Base-by-base conservation (phyloP, 2,797 vertebrate genomes). In the Spinibarbus caldwelli region DNA sequence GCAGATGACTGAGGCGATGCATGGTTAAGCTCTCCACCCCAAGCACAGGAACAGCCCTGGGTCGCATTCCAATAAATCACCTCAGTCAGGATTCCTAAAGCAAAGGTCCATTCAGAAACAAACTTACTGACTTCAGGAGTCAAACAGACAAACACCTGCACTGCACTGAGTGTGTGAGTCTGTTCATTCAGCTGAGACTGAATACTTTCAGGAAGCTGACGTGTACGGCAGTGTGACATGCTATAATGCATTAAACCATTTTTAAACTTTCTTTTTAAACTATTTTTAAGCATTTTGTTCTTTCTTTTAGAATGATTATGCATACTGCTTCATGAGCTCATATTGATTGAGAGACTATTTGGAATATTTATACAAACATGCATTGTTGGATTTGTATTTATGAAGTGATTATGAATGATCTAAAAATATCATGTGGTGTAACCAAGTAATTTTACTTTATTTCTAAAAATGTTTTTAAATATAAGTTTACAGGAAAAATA, bases 61-160 rank as follows among this genome's bases (percentile, higher is more conserved):
- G 85, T 59, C 57, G 49, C 73, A n/a, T 67, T 80, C 75, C 43
- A 29, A 73, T 88, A 76, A 83, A 88, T 76, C 70, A 78, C 29
- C 31, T 21, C 75, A 79, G 73, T 31, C 62, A 66, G 29, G 62
- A 66, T 66, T 66, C 62, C 62, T 31, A 29, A 64, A 17, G 62
- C 14, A 31, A 31, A 64, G 8, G 41, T 67, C n/a, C 34, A 73
- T 41, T 76, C 57, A 52, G 52, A 47, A 34, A 31, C 41, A 36
- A 59, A 45, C 64, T n/a, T 31, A 64, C 26, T 31, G 59, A 31
- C 59, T 31, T 17, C 14, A 64, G 59, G 59, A 64, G 26, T 64
- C 5, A 72, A 26, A 38, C 41, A 12, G 9, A 31, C n/a, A 29
- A 31, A 34, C 43, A 49, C 54, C 38, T 57, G n/a, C 31, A n/a